phyloP scores from a whole-genome alignment of 2,888 invertebrate species.

The Helleia helle region DNA sequence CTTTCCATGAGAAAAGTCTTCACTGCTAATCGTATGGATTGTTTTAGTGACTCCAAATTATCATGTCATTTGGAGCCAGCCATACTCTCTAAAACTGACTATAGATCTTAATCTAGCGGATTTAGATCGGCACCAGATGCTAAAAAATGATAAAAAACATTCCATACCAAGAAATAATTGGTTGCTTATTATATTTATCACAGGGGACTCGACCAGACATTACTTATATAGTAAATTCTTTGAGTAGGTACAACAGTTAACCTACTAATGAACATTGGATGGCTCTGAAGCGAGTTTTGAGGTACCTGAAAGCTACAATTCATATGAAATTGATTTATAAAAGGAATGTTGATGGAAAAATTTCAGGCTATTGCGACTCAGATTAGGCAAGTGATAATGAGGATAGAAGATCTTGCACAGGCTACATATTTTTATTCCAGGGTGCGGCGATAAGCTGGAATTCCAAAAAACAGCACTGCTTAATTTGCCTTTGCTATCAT shows the following conservation, averaged over 20 bases:
- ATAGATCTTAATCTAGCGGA: too few relatives aligned
- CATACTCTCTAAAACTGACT: too few relatives aligned
- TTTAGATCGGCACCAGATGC: too few relatives aligned
- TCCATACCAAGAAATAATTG: conserved; percentile 15
- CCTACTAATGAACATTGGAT: conserved; percentile 10
- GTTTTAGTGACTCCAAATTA: too few relatives aligned
- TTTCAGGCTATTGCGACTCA: conserved; percentile 22
- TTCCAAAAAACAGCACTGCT: conserved; percentile 14
- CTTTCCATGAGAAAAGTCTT: too few relatives aligned
- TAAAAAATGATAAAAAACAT: conserved; percentile 4
- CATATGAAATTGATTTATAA: conserved; percentile 5
- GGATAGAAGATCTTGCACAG: conserved; percentile 24
- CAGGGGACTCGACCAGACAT: neutral
- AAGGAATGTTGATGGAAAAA: neutral
- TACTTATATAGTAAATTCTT: conserved; percentile 5
- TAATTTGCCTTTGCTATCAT: too few relatives aligned
- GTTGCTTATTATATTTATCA: conserved; percentile 12
- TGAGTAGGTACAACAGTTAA: conserved; percentile 15
- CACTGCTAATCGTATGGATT: too few relatives aligned
- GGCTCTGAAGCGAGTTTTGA: conserved; percentile 13
- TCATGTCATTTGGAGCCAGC: too few relatives aligned
- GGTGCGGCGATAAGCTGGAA: conserved; percentile 22
- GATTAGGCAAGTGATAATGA: conserved; percentile 23
- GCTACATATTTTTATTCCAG: conserved; percentile 24
- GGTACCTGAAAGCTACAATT: conserved; percentile 3